Base-by-base conservation (phyloP, 1,140 invertebrate species). In the Schlechtendalia chinensis region DNA sequence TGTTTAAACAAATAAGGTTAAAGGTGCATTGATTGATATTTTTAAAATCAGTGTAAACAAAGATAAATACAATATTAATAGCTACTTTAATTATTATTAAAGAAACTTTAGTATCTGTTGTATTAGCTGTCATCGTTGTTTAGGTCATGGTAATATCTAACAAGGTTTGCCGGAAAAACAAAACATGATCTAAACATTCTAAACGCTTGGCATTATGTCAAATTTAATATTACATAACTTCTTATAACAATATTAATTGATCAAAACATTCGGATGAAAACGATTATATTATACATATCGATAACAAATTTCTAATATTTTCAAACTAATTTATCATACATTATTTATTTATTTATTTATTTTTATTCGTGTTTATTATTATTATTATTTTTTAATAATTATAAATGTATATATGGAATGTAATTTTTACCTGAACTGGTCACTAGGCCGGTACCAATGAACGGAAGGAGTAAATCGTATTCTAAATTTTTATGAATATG, bases 371-470 rank as follows among this genome's bases (percentile, higher is more conserved):
- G 32, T 39, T 39, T 39, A 39, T 39, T 39, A n/a, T n/a, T n/a
- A n/a, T n/a, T n/a, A n/a, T n/a, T n/a, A n/a, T n/a, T n/a, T n/a
- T n/a, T n/a, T n/a, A n/a, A n/a, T 39, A 39, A 39, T 39, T 39
- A 39, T 8, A 8, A 4, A 39, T 39, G 8, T 39, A 39, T 39
- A 39, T 39, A 39, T 39, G 32, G 32, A 39, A 39, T 39, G 8
- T 39, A n/a, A 14, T 29, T 12, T 59, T 79, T 75, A 79, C 82
- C 90, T 82, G 86, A 87, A 83, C 89, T 89, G 27, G 91, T 93
- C 1, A 94, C 86, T 5, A 95, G 86, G 29, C 93, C 93, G n/a
- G 89, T 89, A 27, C 92, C 92, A 19, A 95, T 85, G 92, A 93
- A 95, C 14, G 90, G 89, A 82, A 90, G 88, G n/a, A 96, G 85